Conservation (phyloP, 2,797 vertebrate genomes). For the Melanitta fusca region DNA sequence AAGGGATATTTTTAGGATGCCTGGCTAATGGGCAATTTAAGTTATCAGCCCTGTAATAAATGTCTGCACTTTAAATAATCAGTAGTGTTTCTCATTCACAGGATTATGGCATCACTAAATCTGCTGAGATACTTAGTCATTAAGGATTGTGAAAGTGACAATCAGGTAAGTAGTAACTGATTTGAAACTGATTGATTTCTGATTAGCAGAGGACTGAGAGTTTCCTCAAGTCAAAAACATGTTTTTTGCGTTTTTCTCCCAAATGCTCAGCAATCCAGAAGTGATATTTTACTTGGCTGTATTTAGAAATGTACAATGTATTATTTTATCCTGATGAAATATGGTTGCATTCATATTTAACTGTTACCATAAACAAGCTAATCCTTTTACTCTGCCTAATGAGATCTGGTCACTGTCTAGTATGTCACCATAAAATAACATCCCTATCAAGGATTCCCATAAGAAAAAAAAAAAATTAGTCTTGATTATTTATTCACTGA, state of each 20-base stretch:
- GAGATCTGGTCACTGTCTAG: neutral
- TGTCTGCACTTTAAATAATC: slow-evolving; percentile 3
- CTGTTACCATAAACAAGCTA: neutral
- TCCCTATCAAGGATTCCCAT: neutral
- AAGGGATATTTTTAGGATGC: neutral
- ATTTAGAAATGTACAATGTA: neutral
- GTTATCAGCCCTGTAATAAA: neutral
- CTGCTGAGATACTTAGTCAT: slow-evolving; percentile 90
- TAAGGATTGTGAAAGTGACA: slow-evolving; percentile 85
- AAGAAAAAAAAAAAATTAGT: neutral
- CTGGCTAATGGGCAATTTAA: neutral
- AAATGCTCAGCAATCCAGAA: neutral
- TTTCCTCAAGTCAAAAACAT: neutral
- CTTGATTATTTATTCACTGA: neutral
- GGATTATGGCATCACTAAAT: slow-evolving; percentile 94
- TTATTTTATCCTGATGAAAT: neutral
- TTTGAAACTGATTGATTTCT: neutral
- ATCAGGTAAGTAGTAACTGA: slow-evolving; percentile 81
- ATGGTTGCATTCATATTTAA: neutral
- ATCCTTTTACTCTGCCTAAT: neutral
- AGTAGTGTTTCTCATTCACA: slow-evolving; percentile 75
- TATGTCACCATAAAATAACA: neutral
- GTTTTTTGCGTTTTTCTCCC: neutral
- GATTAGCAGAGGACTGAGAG: neutral
- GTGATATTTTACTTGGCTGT: neutral